Evolutionary conservation across 1,140 invertebrate genomes (phyloP), one percentile per base, ranked within the genome.

Genomic region (Matsumurasca onukii): DNA sequence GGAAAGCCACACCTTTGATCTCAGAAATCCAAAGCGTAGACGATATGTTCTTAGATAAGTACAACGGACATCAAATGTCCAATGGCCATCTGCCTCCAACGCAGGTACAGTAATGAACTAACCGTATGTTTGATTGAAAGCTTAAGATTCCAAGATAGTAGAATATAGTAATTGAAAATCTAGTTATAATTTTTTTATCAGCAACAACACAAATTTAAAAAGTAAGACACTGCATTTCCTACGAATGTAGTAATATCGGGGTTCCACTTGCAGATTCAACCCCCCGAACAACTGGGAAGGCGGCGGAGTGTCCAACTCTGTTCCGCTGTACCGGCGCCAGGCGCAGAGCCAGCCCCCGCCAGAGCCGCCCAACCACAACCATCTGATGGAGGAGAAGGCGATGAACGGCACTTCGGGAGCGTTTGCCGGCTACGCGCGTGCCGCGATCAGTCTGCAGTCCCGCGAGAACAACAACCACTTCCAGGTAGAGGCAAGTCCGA

Each of bases 321-420:
- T 68, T 62, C 82, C 82, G 0, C 72, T 83, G 20, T 84, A 83
- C 68, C 76, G 80, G 17, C 75, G 82, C 3, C 82, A 84, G 71
- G 77, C 78, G 67, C 67, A 68, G 57, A 68, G 61, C 39, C 66
- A 67, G 15, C 25, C 20, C 13, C 5, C 20, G 3, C 48, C 30
- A 1, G 30, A 48, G 1, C 52, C 70, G 12, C 45, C n/a, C 17
- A 48, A 72, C 52, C 59, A 48, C 20, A 57, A 34, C 20, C 51
- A 71, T 12, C 52, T 68, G 9, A 66, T 73, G 48, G 68, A 71
- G n/a, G 52, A 73, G 72, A 31, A 79, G 72, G 69, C 78, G 70
- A 68, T 78, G 67, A 75, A 76, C 62, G 73, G 74, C 13, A 69
- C 70, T 9, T 71, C 73, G 13, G 74, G 76, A 17, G 75, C 74